Percentiles rank a stretch among this genome's conserved stretches.
Evolutionary conservation across 1,140 invertebrate species (phyloP).

Genomic region (Zaprionus camerounensis): DNA sequence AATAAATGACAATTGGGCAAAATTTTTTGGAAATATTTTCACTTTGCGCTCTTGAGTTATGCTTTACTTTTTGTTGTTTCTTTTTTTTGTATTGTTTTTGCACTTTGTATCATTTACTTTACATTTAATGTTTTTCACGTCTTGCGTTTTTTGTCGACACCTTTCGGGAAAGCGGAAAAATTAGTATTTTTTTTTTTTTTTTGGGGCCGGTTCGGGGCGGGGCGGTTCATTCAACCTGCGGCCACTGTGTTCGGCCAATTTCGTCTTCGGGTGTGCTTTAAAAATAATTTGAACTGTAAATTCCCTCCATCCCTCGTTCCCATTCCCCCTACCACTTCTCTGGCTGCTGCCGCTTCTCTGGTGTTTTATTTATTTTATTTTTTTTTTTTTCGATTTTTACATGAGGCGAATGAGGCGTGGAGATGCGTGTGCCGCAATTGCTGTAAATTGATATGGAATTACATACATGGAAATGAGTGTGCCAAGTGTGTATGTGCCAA

Average conservation of each 20-base stretch:
- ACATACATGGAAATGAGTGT: conserved; percentile 4
- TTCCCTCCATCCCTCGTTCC: neutral
- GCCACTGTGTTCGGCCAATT: conserved; percentile 29
- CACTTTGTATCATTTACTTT: conserved; percentile 1
- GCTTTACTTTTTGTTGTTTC: conserved; percentile 5
- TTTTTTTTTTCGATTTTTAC: conserved; percentile 24
- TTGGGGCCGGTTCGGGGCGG: conserved; percentile 11
- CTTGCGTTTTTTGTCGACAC: conserved; percentile 17
- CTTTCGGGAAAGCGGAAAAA: conserved; percentile 18
- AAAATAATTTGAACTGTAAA: conserved; percentile 59
- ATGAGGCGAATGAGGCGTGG: conserved; percentile 27
- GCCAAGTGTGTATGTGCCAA: neutral
- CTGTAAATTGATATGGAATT: conserved; percentile 63
- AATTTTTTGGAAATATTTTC: no score
- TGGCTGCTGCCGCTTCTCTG: conserved; percentile 8
- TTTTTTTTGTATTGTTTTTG: neutral
- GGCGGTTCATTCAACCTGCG: conserved; percentile 63
- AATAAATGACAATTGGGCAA: no score
- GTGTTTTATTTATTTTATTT: conserved; percentile 23
- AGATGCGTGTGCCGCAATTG: conserved; percentile 46
- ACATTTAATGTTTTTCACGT: conserved; percentile 6
- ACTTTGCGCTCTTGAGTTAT: neutral
- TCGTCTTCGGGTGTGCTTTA: conserved; percentile 47
- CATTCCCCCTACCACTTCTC: neutral
- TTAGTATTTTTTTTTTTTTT: conserved; percentile 26